Conservation (phyloP, 2,888 invertebrate species). For the Gerris lacustris region DNA sequence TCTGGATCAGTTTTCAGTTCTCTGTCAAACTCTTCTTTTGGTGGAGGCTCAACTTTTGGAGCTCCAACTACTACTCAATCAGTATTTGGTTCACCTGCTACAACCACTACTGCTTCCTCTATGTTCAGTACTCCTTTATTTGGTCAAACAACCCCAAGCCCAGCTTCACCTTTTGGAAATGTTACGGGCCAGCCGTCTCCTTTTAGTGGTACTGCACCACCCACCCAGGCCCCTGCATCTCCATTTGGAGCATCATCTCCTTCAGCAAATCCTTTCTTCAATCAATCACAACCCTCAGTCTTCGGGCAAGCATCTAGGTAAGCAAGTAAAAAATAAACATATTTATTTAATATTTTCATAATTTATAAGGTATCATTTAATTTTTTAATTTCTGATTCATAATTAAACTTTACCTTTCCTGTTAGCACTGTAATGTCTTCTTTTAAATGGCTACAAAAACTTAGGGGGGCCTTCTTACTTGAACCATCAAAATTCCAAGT, state of each 20-base stretch:
- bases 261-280: slow-evolving; percentile 5
- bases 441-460: too few species aligned
- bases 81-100: slow-evolving; percentile 17
- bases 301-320: slow-evolving; percentile 25
- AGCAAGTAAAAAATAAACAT: background rate
- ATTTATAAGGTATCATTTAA: background rate
- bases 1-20: background rate
- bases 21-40: slow-evolving; percentile 23
- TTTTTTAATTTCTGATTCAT: slow-evolving; percentile 14
- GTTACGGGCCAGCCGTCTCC: background rate
- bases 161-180: slow-evolving; percentile 11
- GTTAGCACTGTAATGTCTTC: too few species aligned
- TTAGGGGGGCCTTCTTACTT: too few species aligned
- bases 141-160: slow-evolving; percentile 15
- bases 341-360: slow-evolving; percentile 5
- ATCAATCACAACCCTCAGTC: slow-evolving; percentile 8
- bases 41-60: slow-evolving; percentile 17
- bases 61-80: slow-evolving; percentile 17
- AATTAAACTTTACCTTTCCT: too few species aligned
- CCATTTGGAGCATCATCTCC: slow-evolving; percentile 8
- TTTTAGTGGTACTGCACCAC: slow-evolving; percentile 1
- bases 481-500: too few species aligned
- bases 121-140: slow-evolving; percentile 13
- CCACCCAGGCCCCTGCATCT: background rate
- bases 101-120: slow-evolving; percentile 7